These are phyloP conservation scores for Bombycilla garrulus DNA, from an alignment of 2,113 vertebrate species.

Conservation along the genomic window DNA sequence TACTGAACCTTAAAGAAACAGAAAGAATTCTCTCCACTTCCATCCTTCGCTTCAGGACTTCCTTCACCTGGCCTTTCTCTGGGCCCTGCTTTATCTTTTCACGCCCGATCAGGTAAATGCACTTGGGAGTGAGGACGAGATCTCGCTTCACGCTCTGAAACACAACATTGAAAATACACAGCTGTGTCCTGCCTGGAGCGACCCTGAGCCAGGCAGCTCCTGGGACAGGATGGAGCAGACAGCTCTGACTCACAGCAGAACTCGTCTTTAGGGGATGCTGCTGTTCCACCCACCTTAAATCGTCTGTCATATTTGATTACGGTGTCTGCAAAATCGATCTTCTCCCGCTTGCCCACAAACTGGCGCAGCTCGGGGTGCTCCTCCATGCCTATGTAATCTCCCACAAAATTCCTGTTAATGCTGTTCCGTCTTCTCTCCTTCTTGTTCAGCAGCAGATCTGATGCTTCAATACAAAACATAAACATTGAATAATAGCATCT, in stretches of 20 bases:
- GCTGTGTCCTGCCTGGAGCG: not conserved
- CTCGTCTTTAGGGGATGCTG: not conserved
- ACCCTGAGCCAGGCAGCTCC: not conserved
- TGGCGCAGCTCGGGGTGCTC: conserved; percentile 91
- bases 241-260: not conserved
- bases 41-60: conserved; percentile 90
- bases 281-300: conserved; percentile 84
- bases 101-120: conserved; percentile 91
- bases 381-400: conserved; percentile 97
- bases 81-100: conserved; percentile 95
- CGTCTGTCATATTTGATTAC: conserved; percentile 93
- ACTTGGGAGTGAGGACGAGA: conserved; percentile 91
- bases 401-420: conserved; percentile 96
- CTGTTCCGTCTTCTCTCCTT: conserved; percentile 95
- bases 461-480: conserved; percentile 76
- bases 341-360: conserved; percentile 93
- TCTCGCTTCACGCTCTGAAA: conserved; percentile 90
- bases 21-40: conserved; percentile 90
- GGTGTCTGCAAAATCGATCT: conserved; percentile 94
- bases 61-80: conserved; percentile 91
- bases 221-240: not conserved
- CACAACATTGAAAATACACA: not conserved
- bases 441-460: conserved; percentile 91
- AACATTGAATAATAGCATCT: not conserved
- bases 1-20: conserved; percentile 87